Evolutionary conservation across 53 echinoderm and acorn worm genomes (phyloP), one percentile per base, ranked within the genome.

Genomic region (Luidia sarsii): DNA sequence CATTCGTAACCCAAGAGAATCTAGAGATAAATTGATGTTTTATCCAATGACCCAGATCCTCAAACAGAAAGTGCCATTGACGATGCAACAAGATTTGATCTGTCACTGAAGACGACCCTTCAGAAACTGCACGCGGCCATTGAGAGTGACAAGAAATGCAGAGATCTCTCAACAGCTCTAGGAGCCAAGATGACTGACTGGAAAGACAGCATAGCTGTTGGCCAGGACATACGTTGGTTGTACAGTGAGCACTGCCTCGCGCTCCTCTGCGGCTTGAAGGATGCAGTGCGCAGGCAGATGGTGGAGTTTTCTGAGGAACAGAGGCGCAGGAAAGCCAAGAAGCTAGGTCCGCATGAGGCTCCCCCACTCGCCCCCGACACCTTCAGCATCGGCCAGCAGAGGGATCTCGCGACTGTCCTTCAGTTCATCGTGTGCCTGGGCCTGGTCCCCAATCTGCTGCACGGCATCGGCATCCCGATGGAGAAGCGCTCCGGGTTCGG

Each of bases 341-440:
- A 62, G 32, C 65, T 32, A 18, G 48, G 72, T 62, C 85, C 82
- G 10, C 56, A 82, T 39, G 65, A 61, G 50, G 90, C 86, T 28
- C 95, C 95, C 0, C 77, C 86, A 10, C 83, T 93, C 16, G 65
- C 95, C 10, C 92, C 92, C 14, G 94, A 91, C 59, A 80, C 89
- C 3, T 82, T 99, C n/a, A 99, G 99, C 50, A 83, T 99, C 50
- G 68, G 74, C 27, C 91, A 94, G 43, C 94, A 94, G 80, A 85
- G 80, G 25, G 25, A 75, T 39, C 73, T 99, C 22, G 57, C 83
- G 18, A 70, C 93, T 23, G 39, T 85, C 16, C 57, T 86, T 20
- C 99, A 99, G 73, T 99, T 99, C 52, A 75, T 91, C 18, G 84
- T 85, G 15, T 94, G 86, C 34, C 82, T 99, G 19, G 99, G 99